A percentile compares a stretch with the other conserved stretches of the same genome.
These are phyloP conservation scores for Prietella phreatophila DNA, from an alignment of 2,113 vertebrate genomes.

Conservation along the genomic window DNA sequence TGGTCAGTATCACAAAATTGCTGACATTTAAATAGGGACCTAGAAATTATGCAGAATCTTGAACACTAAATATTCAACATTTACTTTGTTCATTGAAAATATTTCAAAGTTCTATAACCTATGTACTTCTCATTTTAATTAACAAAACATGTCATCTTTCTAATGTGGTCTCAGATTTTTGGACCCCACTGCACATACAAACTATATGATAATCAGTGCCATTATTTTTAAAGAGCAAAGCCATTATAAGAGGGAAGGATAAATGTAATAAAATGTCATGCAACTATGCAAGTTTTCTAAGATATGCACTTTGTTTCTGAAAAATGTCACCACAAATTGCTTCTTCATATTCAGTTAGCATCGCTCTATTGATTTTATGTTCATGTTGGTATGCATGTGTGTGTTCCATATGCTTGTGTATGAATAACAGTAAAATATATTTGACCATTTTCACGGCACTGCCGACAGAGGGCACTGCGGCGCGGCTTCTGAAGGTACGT, in stretches of 20 bases:
- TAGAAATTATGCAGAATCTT: neutral
- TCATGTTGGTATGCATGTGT: neutral
- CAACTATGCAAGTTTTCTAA: neutral
- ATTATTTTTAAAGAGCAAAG: conserved; percentile 4
- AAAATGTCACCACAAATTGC: neutral
- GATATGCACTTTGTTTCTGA: neutral
- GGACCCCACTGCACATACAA: neutral
- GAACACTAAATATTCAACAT: neutral
- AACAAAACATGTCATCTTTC: neutral
- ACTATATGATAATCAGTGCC: neutral
- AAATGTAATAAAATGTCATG: neutral
- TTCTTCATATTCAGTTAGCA: neutral
- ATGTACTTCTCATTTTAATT: neutral
- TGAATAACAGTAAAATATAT: too few species aligned
- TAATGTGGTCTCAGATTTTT: neutral
- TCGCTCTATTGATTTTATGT: neutral
- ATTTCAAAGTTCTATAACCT: neutral
- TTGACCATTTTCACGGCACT: too few species aligned
- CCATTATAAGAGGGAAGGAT: neutral
- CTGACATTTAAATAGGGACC: neutral
- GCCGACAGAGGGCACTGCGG: too few species aligned
- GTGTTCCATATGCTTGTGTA: too few species aligned
- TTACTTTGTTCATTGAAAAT: too few species aligned
- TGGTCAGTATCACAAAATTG: neutral
- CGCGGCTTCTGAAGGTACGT: too few species aligned